Evolutionary conservation across 2,797 vertebrate species (phyloP).

Genomic region (Liparis tanakae): DNA sequence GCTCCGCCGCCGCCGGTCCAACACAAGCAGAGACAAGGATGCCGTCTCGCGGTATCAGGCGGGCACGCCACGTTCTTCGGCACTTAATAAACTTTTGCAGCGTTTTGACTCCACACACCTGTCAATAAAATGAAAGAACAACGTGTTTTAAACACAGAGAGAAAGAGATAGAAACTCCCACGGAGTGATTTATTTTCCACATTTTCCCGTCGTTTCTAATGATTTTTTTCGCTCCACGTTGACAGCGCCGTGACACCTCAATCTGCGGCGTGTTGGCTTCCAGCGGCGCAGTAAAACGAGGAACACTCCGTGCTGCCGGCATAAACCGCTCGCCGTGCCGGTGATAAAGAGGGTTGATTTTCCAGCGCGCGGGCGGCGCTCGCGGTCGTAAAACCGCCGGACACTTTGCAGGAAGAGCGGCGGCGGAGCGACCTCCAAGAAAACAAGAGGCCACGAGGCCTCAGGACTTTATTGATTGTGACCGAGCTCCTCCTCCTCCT

Average conservation of each 20-base stretch:
- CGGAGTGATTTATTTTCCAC: no score
- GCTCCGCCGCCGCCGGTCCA: not conserved
- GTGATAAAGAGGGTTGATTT: slow-evolving; percentile 78
- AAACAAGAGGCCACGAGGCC: slow-evolving; percentile 39
- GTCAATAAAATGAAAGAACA: not conserved
- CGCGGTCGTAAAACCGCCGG: slow-evolving; percentile 75
- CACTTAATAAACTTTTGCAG: not conserved
- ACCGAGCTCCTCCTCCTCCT: no score
- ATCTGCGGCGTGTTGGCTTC: slow-evolving; percentile 17
- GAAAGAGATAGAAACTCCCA: not conserved
- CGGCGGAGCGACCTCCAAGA: slow-evolving; percentile 66
- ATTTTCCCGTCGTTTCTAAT: not conserved
- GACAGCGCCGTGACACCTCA: not conserved
- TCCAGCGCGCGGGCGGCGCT: slow-evolving; percentile 77
- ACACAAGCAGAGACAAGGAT: not conserved
- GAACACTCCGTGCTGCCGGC: slow-evolving; percentile 56
- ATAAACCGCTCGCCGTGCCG: slow-evolving; percentile 76
- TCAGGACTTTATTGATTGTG: no score
- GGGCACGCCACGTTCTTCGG: not conserved
- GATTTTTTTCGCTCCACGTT: not conserved
- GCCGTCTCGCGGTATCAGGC: no score
- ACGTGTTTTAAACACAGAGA: not conserved
- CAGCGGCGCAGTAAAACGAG: slow-evolving; percentile 41
- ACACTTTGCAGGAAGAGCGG: slow-evolving; percentile 71
- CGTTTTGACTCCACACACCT: not conserved